Evolutionary conservation across 2,113 vertebrate species (phyloP), one percentile per base, ranked within the genome.

Genomic region (Solenodon paradoxus): DNA sequence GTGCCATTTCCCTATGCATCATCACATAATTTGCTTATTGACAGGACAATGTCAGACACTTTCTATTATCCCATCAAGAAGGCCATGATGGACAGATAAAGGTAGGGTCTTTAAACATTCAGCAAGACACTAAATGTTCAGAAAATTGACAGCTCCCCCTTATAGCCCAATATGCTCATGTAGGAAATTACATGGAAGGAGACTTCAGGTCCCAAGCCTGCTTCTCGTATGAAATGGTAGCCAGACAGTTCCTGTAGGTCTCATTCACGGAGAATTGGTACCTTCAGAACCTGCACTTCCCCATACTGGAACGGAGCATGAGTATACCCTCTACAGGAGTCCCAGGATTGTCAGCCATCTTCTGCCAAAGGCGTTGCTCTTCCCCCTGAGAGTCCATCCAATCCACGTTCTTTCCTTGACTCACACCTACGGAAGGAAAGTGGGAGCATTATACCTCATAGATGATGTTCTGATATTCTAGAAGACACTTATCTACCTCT

Each of bases 301-400:
- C 98, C 99, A 99, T 99, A 98, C 98, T 99, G 96, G 99, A 98
- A 89, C 99, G 99, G 94, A 99, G 98, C 99, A 99, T 99, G 95
- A 99, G 96, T 16, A 99, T 98, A 7, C 99, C 99, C 98, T 99
- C 99, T 38, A 99, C 99, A 24, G 99, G 98, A 96, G 97, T 97
- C 87, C 99, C 99, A 0, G 99, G 99, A 87, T 98, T 99, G 96
- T 99, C 99, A 7, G 99, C 98, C 99, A 99, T 99, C 97, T 98
- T 99, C 92, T 99, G 99, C 99, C 99, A 99, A 77, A 99, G 98
- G 47, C 96, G 98, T 96, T 98, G 99, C 72, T 99, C 99, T 97
- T 99, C 99, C 22, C 99, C 99, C 4, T 97, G 99, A 10, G 99
- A 99, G 97, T 99, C 99, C 99, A 99, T 99, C 99, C 99, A 99